Conservation (phyloP, 2,797 vertebrate species). For the Sebastes iracundus region DNA sequence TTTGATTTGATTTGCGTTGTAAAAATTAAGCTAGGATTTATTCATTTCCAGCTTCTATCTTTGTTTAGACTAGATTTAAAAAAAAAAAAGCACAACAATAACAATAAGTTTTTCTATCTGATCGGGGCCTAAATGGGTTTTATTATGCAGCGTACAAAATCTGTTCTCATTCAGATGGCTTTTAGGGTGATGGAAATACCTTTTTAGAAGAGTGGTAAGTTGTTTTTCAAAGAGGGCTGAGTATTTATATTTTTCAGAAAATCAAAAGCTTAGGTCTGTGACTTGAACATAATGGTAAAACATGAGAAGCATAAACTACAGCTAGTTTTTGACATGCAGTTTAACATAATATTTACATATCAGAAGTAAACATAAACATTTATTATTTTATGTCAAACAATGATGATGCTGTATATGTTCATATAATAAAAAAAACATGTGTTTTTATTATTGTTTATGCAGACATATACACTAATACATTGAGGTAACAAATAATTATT, state of each 20-base stretch:
- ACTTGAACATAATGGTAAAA: background rate
- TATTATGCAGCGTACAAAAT: background rate
- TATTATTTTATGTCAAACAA: background rate
- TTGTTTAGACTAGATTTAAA: background rate
- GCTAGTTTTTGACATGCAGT: background rate
- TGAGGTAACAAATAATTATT: background rate
- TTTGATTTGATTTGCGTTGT: background rate
- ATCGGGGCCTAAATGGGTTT: background rate
- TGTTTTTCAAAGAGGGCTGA: background rate
- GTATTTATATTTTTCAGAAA: background rate
- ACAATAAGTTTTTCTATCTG: no score
- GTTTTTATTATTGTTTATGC: background rate
- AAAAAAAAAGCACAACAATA: background rate
- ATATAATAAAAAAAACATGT: background rate
- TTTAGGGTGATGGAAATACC: background rate
- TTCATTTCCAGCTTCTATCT: background rate
- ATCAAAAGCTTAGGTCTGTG: background rate
- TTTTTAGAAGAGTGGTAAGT: background rate
- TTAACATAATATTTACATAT: background rate
- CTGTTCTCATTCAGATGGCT: background rate
- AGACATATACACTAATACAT: background rate
- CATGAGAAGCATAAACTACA: background rate
- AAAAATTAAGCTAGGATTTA: background rate
- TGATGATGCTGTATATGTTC: no score
- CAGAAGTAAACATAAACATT: background rate